Evolutionary conservation across 2,888 invertebrate species (phyloP), one percentile per base, ranked within the genome.

Genomic region (Isoperla grammatica): DNA sequence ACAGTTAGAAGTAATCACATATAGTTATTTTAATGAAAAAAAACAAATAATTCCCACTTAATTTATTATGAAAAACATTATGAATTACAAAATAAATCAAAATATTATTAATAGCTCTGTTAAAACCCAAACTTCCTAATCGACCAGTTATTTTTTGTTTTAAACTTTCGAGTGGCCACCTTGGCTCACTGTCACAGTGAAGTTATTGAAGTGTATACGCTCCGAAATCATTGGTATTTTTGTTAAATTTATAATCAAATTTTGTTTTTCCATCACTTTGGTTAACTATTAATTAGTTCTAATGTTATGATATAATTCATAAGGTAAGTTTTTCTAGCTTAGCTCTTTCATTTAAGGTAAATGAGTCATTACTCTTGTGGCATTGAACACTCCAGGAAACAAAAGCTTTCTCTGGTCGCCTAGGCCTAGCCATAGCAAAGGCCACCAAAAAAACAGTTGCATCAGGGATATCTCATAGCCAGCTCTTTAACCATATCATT

Each of bases 171-270:
- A 5, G 23, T 61, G 61, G 61, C 57, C 37, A 53, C 20, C 45
- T 54, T 61, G 61, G 53, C 40, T 54, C 57, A 39, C 43, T 61
- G 61, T 61, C 57, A 61, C 29, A 57, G 46, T 48, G 37, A 37
- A 40, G 48, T 40, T 29, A 22, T 12, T 56, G 37, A 29, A 29
- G 29, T 37, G 23, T 12, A n/a, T 23, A 23, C 22, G 35, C 20
- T 48, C 37, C 35, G 19, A 20, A 53, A 29, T 39, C 17, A 39
- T 19, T 35, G 13, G 35, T 13, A 17, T 20, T 56, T 45, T 37
- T 45, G 19, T 29, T 20, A 23, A 43, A 56, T 46, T 56, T 56
- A 15, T 13, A 20, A 55, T 23, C 12, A 23, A 55, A 55, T 45
- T 39, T 55, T 55, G 35, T 60, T 37, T 49, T 56, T 15, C 20